phyloP scores from a whole-genome alignment of 30 jellyfish, hydroid and myxozoan species.

The Aurelia sp. region DNA sequence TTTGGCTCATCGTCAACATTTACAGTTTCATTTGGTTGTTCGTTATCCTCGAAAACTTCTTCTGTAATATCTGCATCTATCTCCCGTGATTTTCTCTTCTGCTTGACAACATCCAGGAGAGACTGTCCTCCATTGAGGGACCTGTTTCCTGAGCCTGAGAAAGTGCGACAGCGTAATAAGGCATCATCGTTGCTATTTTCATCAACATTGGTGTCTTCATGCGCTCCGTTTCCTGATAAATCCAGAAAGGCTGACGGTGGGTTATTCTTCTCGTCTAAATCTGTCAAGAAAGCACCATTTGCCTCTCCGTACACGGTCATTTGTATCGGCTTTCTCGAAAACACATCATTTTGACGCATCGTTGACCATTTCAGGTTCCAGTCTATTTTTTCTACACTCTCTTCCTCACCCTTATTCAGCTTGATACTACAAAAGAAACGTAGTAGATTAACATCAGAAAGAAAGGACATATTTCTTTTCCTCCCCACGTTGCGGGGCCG shows the following conservation, averaged over 20 bases:
- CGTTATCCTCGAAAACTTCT: not conserved
- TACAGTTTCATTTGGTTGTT: not conserved
- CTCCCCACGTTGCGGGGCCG: not conserved
- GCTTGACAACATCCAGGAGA: conserved; percentile 26
- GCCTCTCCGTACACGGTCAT: conserved; percentile 30
- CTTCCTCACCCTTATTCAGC: not conserved
- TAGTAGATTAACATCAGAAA: not conserved
- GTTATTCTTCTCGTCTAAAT: not conserved
- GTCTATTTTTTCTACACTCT: not conserved
- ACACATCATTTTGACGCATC: not conserved
- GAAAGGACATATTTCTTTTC: not conserved
- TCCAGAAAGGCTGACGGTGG: not conserved
- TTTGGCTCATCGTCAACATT: too few relatives aligned
- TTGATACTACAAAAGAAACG: not conserved
- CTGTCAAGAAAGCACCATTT: conserved; percentile 9
- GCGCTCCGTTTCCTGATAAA: not conserved
- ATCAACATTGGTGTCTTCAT: conserved; percentile 9
- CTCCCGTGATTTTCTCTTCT: not conserved
- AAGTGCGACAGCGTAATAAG: conserved; percentile 25
- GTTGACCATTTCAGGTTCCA: conserved; percentile 12
- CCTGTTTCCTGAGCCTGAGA: conserved; percentile 1
- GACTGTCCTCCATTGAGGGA: not conserved
- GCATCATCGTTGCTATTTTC: conserved; percentile 1
- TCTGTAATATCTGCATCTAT: not conserved
- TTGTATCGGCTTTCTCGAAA: conserved; percentile 4